Conservation (phyloP, 2,113 vertebrate species). For the Zootoca vivipara region DNA sequence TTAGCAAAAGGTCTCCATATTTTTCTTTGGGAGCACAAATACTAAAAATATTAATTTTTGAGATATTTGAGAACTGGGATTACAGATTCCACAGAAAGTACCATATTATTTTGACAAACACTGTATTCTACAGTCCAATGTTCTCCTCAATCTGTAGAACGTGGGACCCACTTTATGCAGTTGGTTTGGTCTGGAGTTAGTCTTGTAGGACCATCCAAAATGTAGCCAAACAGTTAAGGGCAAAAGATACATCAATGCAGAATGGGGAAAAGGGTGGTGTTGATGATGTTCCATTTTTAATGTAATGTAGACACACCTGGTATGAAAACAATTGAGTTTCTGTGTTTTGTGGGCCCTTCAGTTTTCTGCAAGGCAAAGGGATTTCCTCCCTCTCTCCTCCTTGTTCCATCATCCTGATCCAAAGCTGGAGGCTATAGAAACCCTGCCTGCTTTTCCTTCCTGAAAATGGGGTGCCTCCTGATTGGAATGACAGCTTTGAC, state of each 20-base stretch:
- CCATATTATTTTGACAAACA: not conserved
- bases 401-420: slow-evolving; percentile 41
- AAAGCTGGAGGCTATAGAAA: slow-evolving; percentile 56
- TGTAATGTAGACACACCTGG: slow-evolving; percentile 7
- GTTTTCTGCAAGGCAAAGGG: not conserved
- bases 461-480: slow-evolving; percentile 67
- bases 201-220: too few relatives aligned
- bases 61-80: not conserved
- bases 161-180: not conserved
- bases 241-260: not conserved
- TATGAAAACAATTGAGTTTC: not conserved
- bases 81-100: not conserved
- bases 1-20: not conserved
- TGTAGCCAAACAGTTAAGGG: not conserved
- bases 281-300: not conserved
- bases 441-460: slow-evolving; percentile 67
- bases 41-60: not conserved
- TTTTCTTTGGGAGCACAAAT: not conserved
- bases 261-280: rapidly evolving
- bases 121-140: not conserved
- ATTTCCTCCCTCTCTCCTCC: slow-evolving; percentile 9
- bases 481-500: slow-evolving; percentile 77
- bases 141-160: not conserved
- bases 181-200: not conserved
- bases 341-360: rapidly evolving